phyloP scores from a whole-genome alignment of 1,140 invertebrate species.

The Ylistrum balloti region DNA sequence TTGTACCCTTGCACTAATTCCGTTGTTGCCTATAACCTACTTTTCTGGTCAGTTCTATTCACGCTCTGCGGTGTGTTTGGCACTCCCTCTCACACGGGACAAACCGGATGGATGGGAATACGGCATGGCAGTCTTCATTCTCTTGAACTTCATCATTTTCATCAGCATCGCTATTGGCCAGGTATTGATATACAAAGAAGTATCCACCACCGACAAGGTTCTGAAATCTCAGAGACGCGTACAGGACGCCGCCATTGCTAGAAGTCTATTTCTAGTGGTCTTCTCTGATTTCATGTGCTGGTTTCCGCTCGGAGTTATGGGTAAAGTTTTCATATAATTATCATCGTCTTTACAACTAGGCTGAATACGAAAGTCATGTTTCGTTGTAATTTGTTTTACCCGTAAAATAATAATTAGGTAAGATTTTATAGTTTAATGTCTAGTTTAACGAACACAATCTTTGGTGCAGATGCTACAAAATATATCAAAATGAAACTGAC shows the following conservation, averaged over 20 bases:
- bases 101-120: slow-evolving; percentile 64
- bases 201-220: slow-evolving; percentile 45
- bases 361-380: too few species aligned
- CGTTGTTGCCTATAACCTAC: slow-evolving; percentile 29
- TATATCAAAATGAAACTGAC: too few species aligned
- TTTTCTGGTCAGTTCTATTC: slow-evolving; percentile 67
- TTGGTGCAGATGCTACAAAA: too few species aligned
- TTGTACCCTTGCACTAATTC: neutral
- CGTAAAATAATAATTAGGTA: too few species aligned
- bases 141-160: slow-evolving; percentile 65
- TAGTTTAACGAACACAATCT: too few species aligned
- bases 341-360: too few species aligned
- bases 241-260: slow-evolving; percentile 59
- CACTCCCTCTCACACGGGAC: slow-evolving; percentile 65
- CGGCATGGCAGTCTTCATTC: slow-evolving; percentile 63
- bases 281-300: slow-evolving; percentile 66
- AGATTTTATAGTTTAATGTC: too few species aligned
- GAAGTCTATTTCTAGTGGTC: slow-evolving; percentile 57
- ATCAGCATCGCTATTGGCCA: slow-evolving; percentile 64
- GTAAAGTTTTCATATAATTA: too few species aligned
- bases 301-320: slow-evolving; percentile 69
- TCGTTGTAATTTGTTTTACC: too few species aligned
- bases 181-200: slow-evolving; percentile 59
- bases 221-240: slow-evolving; percentile 36
- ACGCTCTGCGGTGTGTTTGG: slow-evolving; percentile 66